phyloP scores from a whole-genome alignment of 2,888 invertebrate species.

The Quadriops clusia region DNA sequence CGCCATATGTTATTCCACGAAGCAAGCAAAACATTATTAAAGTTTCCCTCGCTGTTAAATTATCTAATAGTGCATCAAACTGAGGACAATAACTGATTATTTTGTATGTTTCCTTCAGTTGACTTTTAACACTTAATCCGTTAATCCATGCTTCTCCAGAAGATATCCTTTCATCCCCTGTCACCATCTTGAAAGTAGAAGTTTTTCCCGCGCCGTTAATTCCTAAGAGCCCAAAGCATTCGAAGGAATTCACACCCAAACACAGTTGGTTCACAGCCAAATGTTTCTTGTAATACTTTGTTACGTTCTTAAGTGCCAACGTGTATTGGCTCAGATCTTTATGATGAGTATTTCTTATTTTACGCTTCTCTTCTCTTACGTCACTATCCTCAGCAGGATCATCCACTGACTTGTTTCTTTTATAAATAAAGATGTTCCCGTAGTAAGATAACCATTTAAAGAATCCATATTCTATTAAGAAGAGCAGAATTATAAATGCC shows the following conservation, averaged over 20 bases:
- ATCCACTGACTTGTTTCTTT: constrained; percentile 10
- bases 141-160: constrained; percentile 57
- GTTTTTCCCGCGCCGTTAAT: constrained; percentile 84
- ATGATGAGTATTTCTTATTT: constrained; percentile 34
- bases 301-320: constrained; percentile 51
- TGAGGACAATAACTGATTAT: constrained; percentile 46
- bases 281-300: constrained; percentile 58
- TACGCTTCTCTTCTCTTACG: constrained; percentile 43
- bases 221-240: constrained; percentile 67
- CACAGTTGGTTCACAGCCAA: constrained; percentile 62
- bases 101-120: constrained; percentile 47
- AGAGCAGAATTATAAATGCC: constrained; percentile 47
- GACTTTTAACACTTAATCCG: constrained; percentile 31
- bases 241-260: constrained; percentile 47
- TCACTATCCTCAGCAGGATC: constrained; percentile 36
- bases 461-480: constrained; percentile 51
- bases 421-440: constrained; percentile 46
- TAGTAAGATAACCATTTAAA: constrained; percentile 41
- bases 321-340: constrained; percentile 34
- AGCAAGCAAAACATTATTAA: constrained; percentile 41
- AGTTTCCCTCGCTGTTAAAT: constrained; percentile 43
- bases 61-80: constrained; percentile 44
- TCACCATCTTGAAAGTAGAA: constrained; percentile 81
- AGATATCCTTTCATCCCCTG: constrained; percentile 65
- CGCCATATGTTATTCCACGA: constrained; percentile 33